A percentile compares a stretch with the other conserved stretches of the same genome.
Conservation (phyloP, 2,113 vertebrate genomes). For the Alaudala cheleensis region DNA sequence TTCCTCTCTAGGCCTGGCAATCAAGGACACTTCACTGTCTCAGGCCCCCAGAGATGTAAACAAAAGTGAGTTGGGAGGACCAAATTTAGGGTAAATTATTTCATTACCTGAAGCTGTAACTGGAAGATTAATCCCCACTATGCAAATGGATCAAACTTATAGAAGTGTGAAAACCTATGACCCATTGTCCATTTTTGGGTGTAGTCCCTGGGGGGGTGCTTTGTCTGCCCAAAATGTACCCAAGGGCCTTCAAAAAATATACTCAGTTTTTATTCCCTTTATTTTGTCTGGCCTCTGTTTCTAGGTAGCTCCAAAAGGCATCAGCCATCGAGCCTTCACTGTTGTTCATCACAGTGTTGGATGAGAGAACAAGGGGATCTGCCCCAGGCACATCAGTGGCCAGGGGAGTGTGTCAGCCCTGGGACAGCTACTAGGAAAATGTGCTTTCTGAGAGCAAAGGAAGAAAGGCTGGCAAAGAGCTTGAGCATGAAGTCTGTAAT, state of each 20-base stretch:
- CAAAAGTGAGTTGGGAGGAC: background rate
- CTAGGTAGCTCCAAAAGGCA: background rate
- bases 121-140: background rate
- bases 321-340: background rate
- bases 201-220: background rate
- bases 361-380: background rate
- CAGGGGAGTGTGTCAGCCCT: background rate
- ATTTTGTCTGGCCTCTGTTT: background rate
- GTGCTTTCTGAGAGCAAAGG: background rate
- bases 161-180: background rate
- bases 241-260: background rate
- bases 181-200: too few relatives aligned
- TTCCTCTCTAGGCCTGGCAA: background rate
- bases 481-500: background rate
- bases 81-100: background rate
- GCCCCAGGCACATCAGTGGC: rapidly evolving
- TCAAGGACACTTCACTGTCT: background rate
- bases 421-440: background rate
- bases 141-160: background rate
- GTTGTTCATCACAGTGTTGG: background rate
- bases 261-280: background rate
- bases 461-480: background rate
- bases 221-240: background rate
- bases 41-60: background rate
- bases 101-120: background rate